Evolutionary conservation across 2,888 invertebrate genomes (phyloP).

Genomic region (Pteria penguin): DNA sequence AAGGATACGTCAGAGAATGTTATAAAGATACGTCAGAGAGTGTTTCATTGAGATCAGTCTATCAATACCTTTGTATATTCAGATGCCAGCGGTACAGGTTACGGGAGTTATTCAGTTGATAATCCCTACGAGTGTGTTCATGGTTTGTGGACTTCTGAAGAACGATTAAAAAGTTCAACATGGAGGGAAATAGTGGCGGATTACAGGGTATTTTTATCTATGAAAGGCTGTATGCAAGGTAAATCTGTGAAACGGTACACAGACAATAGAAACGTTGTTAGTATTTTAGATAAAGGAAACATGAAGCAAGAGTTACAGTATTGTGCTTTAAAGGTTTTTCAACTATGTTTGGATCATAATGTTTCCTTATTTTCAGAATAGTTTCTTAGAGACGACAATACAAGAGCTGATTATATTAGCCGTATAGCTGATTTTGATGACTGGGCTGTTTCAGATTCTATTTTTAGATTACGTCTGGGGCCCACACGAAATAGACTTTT

Average conservation of each 20-base stretch:
- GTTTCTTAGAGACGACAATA: conserved; percentile 33
- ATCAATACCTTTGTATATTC: conserved; percentile 26
- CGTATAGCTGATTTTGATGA: conserved; percentile 22
- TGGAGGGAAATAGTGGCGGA: conserved; percentile 44
- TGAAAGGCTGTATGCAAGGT: conserved; percentile 26
- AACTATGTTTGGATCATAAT: conserved; percentile 15
- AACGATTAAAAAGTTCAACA: too few species aligned
- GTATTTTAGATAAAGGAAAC: conserved; percentile 42
- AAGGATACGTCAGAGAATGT: too few species aligned
- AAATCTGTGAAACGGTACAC: conserved; percentile 45
- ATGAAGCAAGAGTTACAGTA: conserved; percentile 45
- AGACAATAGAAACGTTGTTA: conserved; percentile 40
- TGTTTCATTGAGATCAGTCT: neutral
- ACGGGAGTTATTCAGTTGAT: too few species aligned
- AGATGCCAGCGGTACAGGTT: conserved; percentile 39
- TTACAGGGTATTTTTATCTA: conserved; percentile 31
- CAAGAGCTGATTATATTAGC: conserved; percentile 35
- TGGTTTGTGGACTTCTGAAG: conserved; percentile 40
- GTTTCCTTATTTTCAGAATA: conserved; percentile 30
- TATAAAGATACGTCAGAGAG: conserved; percentile 3
- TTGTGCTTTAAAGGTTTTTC: conserved; percentile 27
- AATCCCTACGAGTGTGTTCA: conserved; percentile 34
- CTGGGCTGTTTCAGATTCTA: too few species aligned
- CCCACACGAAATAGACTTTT: conserved; percentile 37
- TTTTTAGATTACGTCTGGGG: conserved; percentile 36